Conservation (phyloP, 1,140 invertebrate genomes). For the Bombyx mandarina region DNA sequence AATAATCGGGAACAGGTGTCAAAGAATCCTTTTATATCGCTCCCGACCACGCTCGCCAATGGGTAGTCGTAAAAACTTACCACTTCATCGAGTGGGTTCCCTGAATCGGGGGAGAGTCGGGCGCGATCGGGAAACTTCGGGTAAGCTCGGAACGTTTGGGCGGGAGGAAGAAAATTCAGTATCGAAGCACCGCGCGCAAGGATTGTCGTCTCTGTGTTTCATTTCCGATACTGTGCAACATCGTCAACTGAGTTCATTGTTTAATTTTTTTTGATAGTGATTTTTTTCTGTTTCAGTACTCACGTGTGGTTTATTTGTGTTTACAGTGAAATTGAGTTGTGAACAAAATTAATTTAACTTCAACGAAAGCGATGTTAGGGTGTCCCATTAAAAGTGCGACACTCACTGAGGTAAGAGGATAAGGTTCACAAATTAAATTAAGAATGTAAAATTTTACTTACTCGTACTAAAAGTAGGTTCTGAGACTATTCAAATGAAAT, state of each 20-base stretch:
- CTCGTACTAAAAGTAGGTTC: not conserved
- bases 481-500: not conserved
- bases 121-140: constrained; percentile 26
- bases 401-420: constrained; percentile 47
- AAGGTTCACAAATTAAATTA: constrained; percentile 11
- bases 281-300: constrained; percentile 1
- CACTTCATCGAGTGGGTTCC: constrained; percentile 65
- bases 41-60: constrained; percentile 41
- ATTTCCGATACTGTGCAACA: constrained; percentile 29
- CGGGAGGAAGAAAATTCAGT: constrained; percentile 48
- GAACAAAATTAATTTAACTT: constrained; percentile 48
- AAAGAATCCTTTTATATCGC: constrained; percentile 50
- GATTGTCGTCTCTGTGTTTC: constrained; percentile 25
- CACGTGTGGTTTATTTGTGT: constrained; percentile 11
- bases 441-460: not conserved
- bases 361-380: constrained; percentile 43
- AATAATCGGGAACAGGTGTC: constrained; percentile 38
- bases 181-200: constrained; percentile 21
- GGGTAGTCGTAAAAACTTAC: constrained; percentile 64
- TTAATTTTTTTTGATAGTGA: constrained; percentile 8
- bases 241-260: constrained; percentile 25
- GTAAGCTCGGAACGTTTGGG: constrained; percentile 31
- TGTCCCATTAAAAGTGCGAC: constrained; percentile 37
- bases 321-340: constrained; percentile 40
- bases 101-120: constrained; percentile 44